Percentiles rank a stretch among this genome's conserved stretches.
phyloP scores from a whole-genome alignment of 2,797 vertebrate species.

The Syngnathus rostellatus region DNA sequence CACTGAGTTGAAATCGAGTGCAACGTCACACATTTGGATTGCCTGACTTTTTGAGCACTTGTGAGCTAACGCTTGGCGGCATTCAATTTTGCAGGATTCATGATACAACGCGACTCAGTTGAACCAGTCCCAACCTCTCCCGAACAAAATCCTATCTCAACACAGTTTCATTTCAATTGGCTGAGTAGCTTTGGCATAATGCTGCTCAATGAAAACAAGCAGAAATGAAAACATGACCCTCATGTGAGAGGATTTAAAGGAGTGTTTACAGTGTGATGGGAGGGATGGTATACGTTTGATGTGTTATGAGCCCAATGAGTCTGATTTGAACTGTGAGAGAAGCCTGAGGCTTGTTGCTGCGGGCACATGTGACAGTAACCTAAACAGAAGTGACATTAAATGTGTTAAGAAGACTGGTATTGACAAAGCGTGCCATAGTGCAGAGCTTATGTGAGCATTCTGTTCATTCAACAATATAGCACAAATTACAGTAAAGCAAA shows the following conservation, averaged over 20 bases:
- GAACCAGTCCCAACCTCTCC: too few species aligned
- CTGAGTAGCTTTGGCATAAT: not conserved
- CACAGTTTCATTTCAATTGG: not conserved
- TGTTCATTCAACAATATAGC: constrained; percentile 31
- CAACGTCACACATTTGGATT: too few species aligned
- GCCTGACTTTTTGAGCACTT: too few species aligned
- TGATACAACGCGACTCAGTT: too few species aligned
- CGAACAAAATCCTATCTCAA: not conserved
- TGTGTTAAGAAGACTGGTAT: not conserved
- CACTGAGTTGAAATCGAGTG: too few species aligned
- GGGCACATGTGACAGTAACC: constrained; percentile 22
- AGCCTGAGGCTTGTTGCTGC: constrained; percentile 28
- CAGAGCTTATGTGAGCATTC: constrained; percentile 3
- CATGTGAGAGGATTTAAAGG: not conserved
- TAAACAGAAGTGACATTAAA: constrained; percentile 14
- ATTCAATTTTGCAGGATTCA: too few species aligned
- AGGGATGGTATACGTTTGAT: constrained; percentile 22
- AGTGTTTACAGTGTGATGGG: not conserved
- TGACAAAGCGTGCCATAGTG: too few species aligned
- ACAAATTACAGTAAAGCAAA: constrained; percentile 32
- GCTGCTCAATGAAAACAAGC: not conserved
- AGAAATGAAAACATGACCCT: not conserved
- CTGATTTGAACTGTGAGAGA: constrained; percentile 23
- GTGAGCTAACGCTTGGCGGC: too few species aligned
- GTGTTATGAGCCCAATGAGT: constrained; percentile 9